Base-by-base conservation (phyloP, 2,797 vertebrate genomes). In the Siniperca scherzeri region DNA sequence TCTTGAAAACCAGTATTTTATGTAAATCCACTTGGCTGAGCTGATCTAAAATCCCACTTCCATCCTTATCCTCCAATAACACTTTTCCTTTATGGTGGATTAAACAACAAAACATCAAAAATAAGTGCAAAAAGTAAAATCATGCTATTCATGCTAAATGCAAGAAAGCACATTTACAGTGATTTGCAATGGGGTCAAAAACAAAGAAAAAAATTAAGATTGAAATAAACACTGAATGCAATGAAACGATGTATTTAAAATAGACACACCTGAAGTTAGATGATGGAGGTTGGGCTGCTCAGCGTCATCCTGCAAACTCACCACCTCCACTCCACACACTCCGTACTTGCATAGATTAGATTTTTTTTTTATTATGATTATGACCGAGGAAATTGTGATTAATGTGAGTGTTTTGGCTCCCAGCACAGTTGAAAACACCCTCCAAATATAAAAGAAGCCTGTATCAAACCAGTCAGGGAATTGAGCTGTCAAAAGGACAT, bases 361-460 rank as follows among this genome's bases (percentile, higher is more conserved):
- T 36, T 22, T 56, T 13, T 7, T 14, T 14, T 21, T 40, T 62
- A 10, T 52, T 6, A 27, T 66, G 25, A 59, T 48, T 25, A 50
- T 19, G 40, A 50, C 27, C 30, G 36, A 50, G 33, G 48, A 56
- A 44, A 8, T 33, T 7, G 76, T 11, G 14, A 52, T 74, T 27
- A 48, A 64, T 25, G 17, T 36, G n/a, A 40, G 67, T 36, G 52
- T 25, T 46, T 22, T 33, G 57, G 17, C 42, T 33, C 21, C 55
- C 50, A 19, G 21, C 25, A 27, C 38, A 19, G 14, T 38, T 61
- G 30, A 62, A 56, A 80, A 50, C 33, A 64, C 8, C 8, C 27
- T 59, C 52, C 59, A 83, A 56, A 57, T 17, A 16, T 50, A 62
- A 72, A 52, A 72, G 10, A 17, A 30, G 25, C 6, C 21, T 42